These are phyloP conservation scores for Capreolus pygargus DNA, from an alignment of 2,113 vertebrate genomes.

Conservation along the genomic window DNA sequence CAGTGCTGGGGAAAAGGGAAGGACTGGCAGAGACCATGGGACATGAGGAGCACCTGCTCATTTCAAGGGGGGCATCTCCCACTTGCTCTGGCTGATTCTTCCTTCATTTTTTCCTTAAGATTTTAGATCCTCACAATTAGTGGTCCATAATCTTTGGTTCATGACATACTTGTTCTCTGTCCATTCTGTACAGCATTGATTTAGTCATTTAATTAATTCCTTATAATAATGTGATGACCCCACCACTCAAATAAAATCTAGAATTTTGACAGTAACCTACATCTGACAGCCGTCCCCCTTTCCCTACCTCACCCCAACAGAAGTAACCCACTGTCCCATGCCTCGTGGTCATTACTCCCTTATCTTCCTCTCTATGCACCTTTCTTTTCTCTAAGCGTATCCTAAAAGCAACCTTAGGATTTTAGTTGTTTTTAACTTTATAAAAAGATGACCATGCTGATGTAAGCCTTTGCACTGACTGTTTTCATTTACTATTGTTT, in stretches of 20 bases:
- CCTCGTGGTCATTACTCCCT: not conserved
- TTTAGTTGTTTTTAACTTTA: not conserved
- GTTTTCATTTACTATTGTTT: not conserved
- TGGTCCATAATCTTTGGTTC: not conserved
- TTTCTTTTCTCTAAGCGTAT: not conserved
- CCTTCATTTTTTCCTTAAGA: not conserved
- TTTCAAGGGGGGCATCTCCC: not conserved
- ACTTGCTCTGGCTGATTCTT: not conserved
- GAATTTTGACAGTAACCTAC: not conserved
- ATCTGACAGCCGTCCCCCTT: too few species aligned
- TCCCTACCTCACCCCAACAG: accelerated
- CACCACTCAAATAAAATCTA: not conserved
- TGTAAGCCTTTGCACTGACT: not conserved
- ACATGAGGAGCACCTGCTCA: not conserved
- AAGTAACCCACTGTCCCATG: not conserved
- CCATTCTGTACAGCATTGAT: not conserved
- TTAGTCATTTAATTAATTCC: not conserved
- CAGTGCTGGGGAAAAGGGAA: not conserved
- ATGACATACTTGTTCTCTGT: not conserved
- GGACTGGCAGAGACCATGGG: not conserved
- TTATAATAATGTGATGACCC: not conserved
- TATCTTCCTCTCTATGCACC: not conserved
- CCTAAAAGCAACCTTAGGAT: not conserved
- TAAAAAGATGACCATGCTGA: not conserved
- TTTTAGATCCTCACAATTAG: not conserved